A percentile compares a stretch with the other conserved stretches of the same genome.
These are phyloP conservation scores for Danaus chrysippus DNA, from an alignment of 2,888 invertebrate species.

Conservation along the genomic window DNA sequence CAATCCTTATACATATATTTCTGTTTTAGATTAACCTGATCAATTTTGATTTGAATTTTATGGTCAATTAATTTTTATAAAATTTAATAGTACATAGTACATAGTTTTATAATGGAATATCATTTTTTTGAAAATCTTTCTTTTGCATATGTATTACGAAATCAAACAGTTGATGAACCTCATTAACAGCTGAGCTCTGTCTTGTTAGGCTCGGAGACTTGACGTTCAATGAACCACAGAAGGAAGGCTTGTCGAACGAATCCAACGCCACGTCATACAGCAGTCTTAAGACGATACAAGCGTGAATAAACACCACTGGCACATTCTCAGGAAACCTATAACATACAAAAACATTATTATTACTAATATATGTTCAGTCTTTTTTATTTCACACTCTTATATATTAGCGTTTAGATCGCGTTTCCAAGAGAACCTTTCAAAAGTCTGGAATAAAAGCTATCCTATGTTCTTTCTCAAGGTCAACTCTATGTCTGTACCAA, in stretches of 20 bases:
- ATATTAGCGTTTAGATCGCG: too few relatives aligned
- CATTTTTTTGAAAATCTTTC: neutral
- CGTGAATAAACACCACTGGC: slow-evolving; percentile 88
- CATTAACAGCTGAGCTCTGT: slow-evolving; percentile 80
- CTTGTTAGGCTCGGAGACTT: slow-evolving; percentile 82
- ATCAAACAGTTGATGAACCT: slow-evolving; percentile 59
- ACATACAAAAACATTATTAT: slow-evolving; percentile 4
- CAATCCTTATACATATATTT: too few relatives aligned
- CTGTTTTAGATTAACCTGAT: too few relatives aligned
- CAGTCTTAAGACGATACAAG: slow-evolving; percentile 90
- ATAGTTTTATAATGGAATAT: too few relatives aligned
- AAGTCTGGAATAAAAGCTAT: too few relatives aligned
- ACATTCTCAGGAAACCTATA: slow-evolving; percentile 84
- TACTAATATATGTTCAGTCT: neutral
- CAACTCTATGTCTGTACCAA: too few relatives aligned
- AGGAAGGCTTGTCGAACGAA: slow-evolving; percentile 93
- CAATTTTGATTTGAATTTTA: too few relatives aligned
- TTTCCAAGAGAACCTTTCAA: too few relatives aligned
- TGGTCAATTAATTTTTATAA: too few relatives aligned
- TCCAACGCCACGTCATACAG: slow-evolving; percentile 97
- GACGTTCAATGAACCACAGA: slow-evolving; percentile 82
- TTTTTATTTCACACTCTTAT: neutral
- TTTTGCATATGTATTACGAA: neutral
- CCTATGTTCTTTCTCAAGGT: too few relatives aligned
- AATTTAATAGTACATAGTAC: too few relatives aligned